Evolutionary conservation across 2,113 vertebrate species (phyloP).

Genomic region (Barnardius zonarius): DNA sequence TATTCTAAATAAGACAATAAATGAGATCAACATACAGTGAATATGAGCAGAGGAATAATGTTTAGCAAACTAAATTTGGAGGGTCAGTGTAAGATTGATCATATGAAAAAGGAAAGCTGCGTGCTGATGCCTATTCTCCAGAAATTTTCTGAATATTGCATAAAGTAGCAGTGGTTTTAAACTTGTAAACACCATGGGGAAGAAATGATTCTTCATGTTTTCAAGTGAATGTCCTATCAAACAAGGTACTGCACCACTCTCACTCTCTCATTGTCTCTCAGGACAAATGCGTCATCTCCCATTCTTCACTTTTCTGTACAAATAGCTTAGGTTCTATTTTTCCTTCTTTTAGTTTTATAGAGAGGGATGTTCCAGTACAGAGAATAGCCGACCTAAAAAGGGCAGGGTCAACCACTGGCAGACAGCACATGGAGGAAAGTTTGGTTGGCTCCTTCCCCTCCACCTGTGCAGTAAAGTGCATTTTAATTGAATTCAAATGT

Average conservation of each 20-base stretch:
- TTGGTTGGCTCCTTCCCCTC: not conserved
- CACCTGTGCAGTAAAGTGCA: not conserved
- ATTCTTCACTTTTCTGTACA: not conserved
- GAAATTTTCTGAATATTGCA: not conserved
- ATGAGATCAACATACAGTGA: not conserved
- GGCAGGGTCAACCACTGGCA: constrained; percentile 13
- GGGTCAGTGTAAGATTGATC: not conserved
- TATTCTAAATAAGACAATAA: constrained; percentile 17
- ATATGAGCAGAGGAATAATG: not conserved
- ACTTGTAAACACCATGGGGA: not conserved
- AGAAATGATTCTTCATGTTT: not conserved
- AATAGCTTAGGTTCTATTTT: not conserved
- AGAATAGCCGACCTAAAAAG: constrained; percentile 13
- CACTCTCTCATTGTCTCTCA: not conserved
- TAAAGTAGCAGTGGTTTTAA: not conserved
- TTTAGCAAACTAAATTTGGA: not conserved
- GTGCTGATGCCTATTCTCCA: not conserved
- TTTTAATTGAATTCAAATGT: constrained; percentile 55
- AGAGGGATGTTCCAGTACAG: constrained; percentile 17
- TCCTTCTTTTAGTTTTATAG: not conserved
- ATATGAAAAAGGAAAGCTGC: not conserved
- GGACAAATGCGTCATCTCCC: not conserved
- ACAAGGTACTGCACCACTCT: not conserved
- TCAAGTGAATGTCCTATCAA: not conserved
- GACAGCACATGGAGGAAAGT: constrained; percentile 7